Base-by-base conservation (phyloP, 2,113 vertebrate genomes). In the Salvator merianae region DNA sequence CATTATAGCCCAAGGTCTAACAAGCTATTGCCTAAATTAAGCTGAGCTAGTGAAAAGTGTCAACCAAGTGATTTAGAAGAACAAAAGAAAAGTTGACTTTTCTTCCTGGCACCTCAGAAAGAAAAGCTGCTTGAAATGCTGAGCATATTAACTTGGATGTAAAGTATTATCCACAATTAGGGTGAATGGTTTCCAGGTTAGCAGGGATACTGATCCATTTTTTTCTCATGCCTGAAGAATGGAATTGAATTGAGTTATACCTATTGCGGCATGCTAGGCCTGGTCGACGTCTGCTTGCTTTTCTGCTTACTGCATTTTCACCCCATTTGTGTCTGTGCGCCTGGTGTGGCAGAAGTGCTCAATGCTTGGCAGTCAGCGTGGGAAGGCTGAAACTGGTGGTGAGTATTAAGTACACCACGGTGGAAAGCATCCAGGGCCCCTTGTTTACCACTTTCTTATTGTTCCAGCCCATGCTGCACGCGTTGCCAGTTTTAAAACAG, bases 371-470 rank as follows among this genome's bases (percentile, higher is more conserved):
- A 92, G 85, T 20, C 68, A 1, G 47, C 24, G 77, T 93, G 93
- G 92, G 93, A 94, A 94, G 80, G 0, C 1, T 59, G 86, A 78
- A 84, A 84, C 83, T 36, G 2, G 68, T 4, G 2, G 87, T 79
- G 38, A 86, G 78, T 69, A 2, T 30, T 43, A 82, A 75, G 0
- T n/a, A 88, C 84, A 79, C 50, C 90, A 89, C 88, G 81, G 79
- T 93, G 92, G 94, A 93, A 91, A 86, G 77, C 0, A 77, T 84
- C 92, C 92, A 93, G 83, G 81, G 50, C 77, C 72, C 87, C 43
- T 69, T 34, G 72, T 72, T 88, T 82, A 77, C 34, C 0, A 0
- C 14, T 81, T 81, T 66, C 55, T 85, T 65, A 82, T 87, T 86
- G 84, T 81, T 69, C 86, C 77, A 70, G 87, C 77, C 2, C 82